Evolutionary conservation across 2,797 vertebrate species (phyloP).

Genomic region (Thaleichthys pacificus): DNA sequence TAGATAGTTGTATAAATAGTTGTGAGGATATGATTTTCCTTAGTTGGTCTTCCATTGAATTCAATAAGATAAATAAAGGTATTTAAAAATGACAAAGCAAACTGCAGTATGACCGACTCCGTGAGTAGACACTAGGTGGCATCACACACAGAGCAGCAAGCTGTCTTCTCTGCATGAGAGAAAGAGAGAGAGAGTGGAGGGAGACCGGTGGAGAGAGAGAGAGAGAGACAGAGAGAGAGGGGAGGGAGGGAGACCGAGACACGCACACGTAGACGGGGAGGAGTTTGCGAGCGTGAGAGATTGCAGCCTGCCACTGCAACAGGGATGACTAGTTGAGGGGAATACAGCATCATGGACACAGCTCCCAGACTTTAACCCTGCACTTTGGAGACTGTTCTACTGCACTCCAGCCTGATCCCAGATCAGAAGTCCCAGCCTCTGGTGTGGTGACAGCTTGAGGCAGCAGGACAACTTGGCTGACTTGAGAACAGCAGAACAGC

Average conservation of each 20-base stretch:
- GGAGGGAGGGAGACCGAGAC: slow-evolving; percentile 23
- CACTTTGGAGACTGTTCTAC: slow-evolving; percentile 27
- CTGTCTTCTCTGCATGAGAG: slow-evolving; percentile 56
- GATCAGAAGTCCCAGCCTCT: slow-evolving; percentile 31
- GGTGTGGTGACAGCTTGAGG: slow-evolving; percentile 40
- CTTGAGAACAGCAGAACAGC: slow-evolving; percentile 27
- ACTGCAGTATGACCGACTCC: not conserved
- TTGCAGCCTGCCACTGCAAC: slow-evolving; percentile 61
- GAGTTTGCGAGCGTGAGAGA: slow-evolving; percentile 59
- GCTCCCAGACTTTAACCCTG: slow-evolving; percentile 34
- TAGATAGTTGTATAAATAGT: too few relatives aligned
- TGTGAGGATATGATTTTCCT: too few relatives aligned
- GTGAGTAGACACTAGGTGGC: slow-evolving; percentile 62
- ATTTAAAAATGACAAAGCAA: too few relatives aligned
- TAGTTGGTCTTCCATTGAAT: too few relatives aligned
- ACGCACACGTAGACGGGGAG: slow-evolving; percentile 64
- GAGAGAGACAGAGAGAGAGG: slow-evolving; percentile 12
- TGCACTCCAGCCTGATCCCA: slow-evolving; percentile 35
- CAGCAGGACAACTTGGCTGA: slow-evolving; percentile 44
- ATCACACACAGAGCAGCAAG: slow-evolving; percentile 53
- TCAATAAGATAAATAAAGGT: too few relatives aligned
- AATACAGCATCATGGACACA: slow-evolving; percentile 29
- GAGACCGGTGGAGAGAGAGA: slow-evolving; percentile 40
- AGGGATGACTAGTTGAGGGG: slow-evolving; percentile 53
- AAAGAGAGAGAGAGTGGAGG: slow-evolving; percentile 39